Conservation (phyloP, 2,888 invertebrate species). For the Periphyllus acericola region DNA sequence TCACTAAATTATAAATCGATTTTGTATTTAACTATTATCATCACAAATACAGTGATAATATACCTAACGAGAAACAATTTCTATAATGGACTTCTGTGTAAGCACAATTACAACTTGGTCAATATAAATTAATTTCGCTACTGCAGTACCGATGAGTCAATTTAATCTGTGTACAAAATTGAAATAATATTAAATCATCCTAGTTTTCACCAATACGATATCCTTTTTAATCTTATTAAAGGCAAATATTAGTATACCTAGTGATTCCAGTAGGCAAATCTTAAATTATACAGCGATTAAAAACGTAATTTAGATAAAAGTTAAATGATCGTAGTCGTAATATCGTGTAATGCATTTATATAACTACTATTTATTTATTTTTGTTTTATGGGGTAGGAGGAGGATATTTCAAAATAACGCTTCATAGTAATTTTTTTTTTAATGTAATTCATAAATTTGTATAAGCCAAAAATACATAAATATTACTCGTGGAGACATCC, state of each 20-base stretch:
- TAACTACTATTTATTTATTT: too few species aligned
- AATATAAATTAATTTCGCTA: neutral
- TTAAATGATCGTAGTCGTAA: too few species aligned
- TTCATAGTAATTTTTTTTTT: too few species aligned
- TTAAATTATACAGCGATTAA: neutral
- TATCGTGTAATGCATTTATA: too few species aligned
- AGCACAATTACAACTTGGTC: neutral
- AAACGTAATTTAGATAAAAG: too few species aligned
- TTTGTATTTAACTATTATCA: neutral
- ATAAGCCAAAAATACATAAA: too few species aligned
- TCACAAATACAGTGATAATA: neutral
- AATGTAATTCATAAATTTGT: too few species aligned
- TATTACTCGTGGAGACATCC: too few species aligned
- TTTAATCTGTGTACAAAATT: neutral
- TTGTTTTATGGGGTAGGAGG: too few species aligned
- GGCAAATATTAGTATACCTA: neutral
- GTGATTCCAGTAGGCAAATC: neutral
- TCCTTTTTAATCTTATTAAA: neutral
- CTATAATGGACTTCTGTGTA: neutral
- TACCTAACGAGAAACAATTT: conserved; percentile 1
- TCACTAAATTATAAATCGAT: neutral
- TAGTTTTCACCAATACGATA: neutral
- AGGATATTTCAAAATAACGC: too few species aligned
- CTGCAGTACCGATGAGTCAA: neutral
- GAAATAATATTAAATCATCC: neutral